phyloP scores from a whole-genome alignment of 2,888 invertebrate genomes.

The Tuberolachnus salignus region DNA sequence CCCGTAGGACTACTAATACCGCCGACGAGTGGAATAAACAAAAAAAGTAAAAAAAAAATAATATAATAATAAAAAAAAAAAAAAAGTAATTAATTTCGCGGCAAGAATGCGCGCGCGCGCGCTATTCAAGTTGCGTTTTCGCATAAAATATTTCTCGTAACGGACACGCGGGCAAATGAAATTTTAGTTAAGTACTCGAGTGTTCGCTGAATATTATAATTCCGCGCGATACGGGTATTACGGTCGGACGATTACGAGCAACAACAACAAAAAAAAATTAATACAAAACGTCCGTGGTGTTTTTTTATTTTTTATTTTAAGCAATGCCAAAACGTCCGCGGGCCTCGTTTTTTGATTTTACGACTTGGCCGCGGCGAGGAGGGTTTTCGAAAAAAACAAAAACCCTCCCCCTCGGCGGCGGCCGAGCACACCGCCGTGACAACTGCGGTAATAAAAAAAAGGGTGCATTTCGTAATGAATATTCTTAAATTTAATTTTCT shows the following conservation, averaged over 20 bases:
- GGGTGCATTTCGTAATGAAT: slow-evolving; percentile 40
- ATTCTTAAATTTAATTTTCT: slow-evolving; percentile 48
- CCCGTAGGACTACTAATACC: not conserved
- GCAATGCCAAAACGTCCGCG: not conserved
- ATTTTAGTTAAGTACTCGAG: not conserved
- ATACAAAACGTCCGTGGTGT: too few relatives aligned
- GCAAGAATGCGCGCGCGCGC: slow-evolving; percentile 6
- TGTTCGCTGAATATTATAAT: too few relatives aligned
- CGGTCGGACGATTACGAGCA: too few relatives aligned
- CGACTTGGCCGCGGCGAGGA: not conserved
- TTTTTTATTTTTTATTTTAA: too few relatives aligned
- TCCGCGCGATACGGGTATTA: too few relatives aligned
- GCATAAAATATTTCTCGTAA: slow-evolving; percentile 29
- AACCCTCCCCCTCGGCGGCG: not conserved
- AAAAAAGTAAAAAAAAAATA: not conserved
- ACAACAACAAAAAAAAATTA: too few relatives aligned
- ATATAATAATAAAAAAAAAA: not conserved
- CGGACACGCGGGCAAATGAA: slow-evolving; percentile 9
- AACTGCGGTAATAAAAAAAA: not conserved
- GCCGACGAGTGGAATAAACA: not conserved
- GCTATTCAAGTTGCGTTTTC: too few relatives aligned
- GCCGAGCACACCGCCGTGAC: not conserved
- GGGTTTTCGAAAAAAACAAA: slow-evolving; percentile 24
- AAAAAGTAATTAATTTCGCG: slow-evolving; percentile 48
- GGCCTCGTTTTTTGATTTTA: slow-evolving; percentile 35